Base-by-base conservation (phyloP, 2,888 invertebrate genomes). In the Operophtera brumata region DNA sequence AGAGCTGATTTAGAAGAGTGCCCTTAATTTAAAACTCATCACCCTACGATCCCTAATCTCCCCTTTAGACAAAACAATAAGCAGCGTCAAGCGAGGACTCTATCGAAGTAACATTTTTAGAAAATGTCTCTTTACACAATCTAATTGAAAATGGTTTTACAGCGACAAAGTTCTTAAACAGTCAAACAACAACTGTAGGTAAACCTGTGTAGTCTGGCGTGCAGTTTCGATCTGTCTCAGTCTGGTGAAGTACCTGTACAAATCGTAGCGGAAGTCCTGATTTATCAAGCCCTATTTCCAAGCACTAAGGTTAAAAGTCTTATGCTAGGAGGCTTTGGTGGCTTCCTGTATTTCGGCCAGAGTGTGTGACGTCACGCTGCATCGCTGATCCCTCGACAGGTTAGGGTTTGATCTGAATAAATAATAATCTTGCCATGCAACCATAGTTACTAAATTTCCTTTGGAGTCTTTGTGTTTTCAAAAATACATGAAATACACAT, bases 211-310 rank as follows among this genome's bases (percentile, higher is more conserved):
- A 53, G 73, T 77, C 79, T 78, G 78, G 78, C 74, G 55, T 73
- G 80, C 78, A 77, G 73, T 72, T 78, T 79, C 80, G 80, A 78
- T 79, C 79, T 70, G 78, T 72, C 66, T 72, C 68, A 67, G 75
- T 72, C 74, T 75, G 68, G 52, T 62, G 64, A 71, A 47, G 70
- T 60, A 67, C 66, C 68, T 68, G 64, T 65, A 63, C 63, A 64
- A 50, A 40, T 47, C 11, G 50, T 26, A 10, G 40, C 42, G 47
- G 55, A 43, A 47, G 48, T 52, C 25, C 34, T 46, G 46, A 43
- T 52, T 49, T 49, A 30, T 34, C 45, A 35, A 43, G 35, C 54
- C 37, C 54, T 62, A 58, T 60, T 26, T 6, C 49, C 7, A 14
- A 6, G 20, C 2, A 8, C 10, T 52, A 62, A 41, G 45, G 56